Conservation (phyloP, 2,888 invertebrate species). For the Epsilonema sp. region DNA sequence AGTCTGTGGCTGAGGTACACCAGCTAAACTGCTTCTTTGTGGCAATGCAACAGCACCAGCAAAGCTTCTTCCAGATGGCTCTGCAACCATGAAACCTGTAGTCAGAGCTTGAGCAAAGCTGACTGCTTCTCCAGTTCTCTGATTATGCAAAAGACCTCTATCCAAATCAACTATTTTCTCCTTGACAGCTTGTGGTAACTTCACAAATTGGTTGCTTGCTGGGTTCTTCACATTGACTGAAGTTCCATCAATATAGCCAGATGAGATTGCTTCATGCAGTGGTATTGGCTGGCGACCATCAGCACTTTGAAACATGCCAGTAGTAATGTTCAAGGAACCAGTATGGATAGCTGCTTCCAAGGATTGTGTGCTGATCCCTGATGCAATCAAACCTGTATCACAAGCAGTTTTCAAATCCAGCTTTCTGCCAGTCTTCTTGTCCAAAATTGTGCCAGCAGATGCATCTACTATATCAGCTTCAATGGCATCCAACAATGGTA, state of each 20-base stretch:
- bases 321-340: slow-evolving; percentile 28
- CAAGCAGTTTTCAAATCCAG: slow-evolving; percentile 31
- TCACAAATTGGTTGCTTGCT: slow-evolving; percentile 16
- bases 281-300: slow-evolving; percentile 54
- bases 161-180: slow-evolving; percentile 16
- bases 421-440: slow-evolving; percentile 30
- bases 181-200: slow-evolving; percentile 24
- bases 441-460: slow-evolving; percentile 30
- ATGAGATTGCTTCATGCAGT: slow-evolving; percentile 57
- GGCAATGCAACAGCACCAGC: not conserved
- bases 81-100: not conserved
- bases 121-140: slow-evolving; percentile 24
- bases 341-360: slow-evolving; percentile 11
- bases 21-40: too few species aligned
- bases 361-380: slow-evolving; percentile 22
- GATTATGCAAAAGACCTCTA: slow-evolving; percentile 30
- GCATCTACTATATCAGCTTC: slow-evolving; percentile 32
- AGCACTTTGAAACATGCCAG: slow-evolving; percentile 63
- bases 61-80: not conserved
- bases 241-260: slow-evolving; percentile 53
- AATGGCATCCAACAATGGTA: slow-evolving; percentile 32
- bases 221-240: slow-evolving; percentile 16
- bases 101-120: slow-evolving; percentile 17
- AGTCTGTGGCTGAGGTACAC: too few species aligned
- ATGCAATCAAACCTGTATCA: slow-evolving; percentile 25